Evolutionary conservation across 2,888 invertebrate species (phyloP), one percentile per base, ranked within the genome.

Genomic region (Malthinus seriepunctatus): DNA sequence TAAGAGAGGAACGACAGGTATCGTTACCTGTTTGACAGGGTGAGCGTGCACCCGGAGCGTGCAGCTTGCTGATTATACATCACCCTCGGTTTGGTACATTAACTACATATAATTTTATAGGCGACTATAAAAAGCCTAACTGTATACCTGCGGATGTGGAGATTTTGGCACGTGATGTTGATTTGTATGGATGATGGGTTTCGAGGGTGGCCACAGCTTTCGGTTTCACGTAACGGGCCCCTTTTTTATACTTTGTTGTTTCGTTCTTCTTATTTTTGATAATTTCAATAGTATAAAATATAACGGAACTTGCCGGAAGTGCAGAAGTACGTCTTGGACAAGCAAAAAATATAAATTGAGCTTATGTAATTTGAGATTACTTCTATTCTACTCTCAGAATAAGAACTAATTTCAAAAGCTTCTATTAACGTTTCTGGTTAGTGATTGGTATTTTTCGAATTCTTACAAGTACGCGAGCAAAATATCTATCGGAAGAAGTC

Each of bases 251-350:
- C 54, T 54, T 42, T 47, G 49, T 57, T 51, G 23, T 51, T 46
- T 46, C 47, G 42, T 45, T 59, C 50, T 47, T 53, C 49, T 50
- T 32, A 51, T 51, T 53, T 59, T 53, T 49, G 31, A 35, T 50
- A 50, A 52, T 53, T 54, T 48, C 58, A 50, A 46, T 49, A n/a
- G n/a, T n/a, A 35, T 34, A 32, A 11, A 14, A 9, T 37, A 49
- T 59, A 59, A 59, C 58, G 58, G 58, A 45, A 51, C 34, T 12
- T 37, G 38, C 59, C 59, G 59, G 59, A 59, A 59, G 51, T 59
- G 8, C 23, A 32, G 15, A 46, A 52, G 50, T 31, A 32, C 38
- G 35, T 15, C 34, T 46, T 23, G 23, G 23, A 5, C 23, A 23
- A 23, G 23, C 23, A 23, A 23, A 23, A 23, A 23, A 23, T 3